Base-by-base conservation (phyloP, 2,113 vertebrate genomes). In the Nipponia nippon region DNA sequence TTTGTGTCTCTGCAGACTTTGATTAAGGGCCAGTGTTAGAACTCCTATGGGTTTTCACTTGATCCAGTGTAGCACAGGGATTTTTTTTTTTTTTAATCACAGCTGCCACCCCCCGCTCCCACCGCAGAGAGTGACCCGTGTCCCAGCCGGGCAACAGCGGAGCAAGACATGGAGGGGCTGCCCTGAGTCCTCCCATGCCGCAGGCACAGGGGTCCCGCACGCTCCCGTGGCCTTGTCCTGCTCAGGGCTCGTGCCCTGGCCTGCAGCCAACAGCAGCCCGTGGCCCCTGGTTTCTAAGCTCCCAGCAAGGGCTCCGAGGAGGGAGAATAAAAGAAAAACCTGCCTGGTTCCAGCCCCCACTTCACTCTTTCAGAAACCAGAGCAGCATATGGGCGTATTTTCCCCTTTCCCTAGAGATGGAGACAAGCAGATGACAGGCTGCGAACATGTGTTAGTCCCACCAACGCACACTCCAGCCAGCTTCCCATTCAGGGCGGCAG, bases 1-100 rank as follows among this genome's bases (percentile, higher is more conserved):
- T 98, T 98, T 98, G 96, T 98, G 97, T 97, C 96, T 98, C 95
- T 97, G 97, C 95, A 98, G 97, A 97, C 97, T 98, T 98, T 98
- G 98, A 98, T 98, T 98, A 98, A 98, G 95, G 98, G 96, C 97
- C 97, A 97, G 95, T 98, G 96, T 94, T 97, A 96, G 97, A 97
- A 96, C 93, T 98, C 97, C 97, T 97, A 73, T 97, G 98, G 98
- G 97, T 93, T 98, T 98, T 98, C 73, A 87, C 92, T 97, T 88
- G 95, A 96, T 97, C 97, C 93, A 96, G 61, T 96, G 96, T 87
- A 98, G 95, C 97, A 63, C 8, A 84, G 96, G 88, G 95, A 95
- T 86, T 75, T 69, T 83, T 96, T 96, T n/a, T 91, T 75, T 91
- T 92, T 88, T 81, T 93, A 20, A 94, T 97, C 91, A 85, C 87